Conservation (phyloP, 1,140 invertebrate species). For the Ptiloglossa arizonensis region DNA sequence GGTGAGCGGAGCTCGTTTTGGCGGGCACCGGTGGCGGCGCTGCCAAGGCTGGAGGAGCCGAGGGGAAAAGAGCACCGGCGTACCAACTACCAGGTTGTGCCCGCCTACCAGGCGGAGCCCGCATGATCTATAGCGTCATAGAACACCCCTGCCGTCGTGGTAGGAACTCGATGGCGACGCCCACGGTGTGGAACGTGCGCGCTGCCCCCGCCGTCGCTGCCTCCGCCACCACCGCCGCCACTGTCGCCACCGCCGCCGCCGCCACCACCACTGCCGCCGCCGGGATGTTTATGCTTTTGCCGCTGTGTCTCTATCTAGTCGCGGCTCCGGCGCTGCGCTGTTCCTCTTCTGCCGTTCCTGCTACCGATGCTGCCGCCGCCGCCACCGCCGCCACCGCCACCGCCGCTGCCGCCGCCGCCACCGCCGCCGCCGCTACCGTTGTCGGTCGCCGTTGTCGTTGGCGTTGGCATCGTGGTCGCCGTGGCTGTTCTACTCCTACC, state of each 20-base stretch:
- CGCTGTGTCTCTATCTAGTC: constrained; percentile 79
- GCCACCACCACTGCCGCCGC: constrained; percentile 53
- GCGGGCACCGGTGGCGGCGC: constrained; percentile 60
- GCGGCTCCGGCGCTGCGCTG: constrained; percentile 66
- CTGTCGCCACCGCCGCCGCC: constrained; percentile 34
- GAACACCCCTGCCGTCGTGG: constrained; percentile 75
- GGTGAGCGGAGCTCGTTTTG: constrained; percentile 56
- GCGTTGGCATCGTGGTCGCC: constrained; percentile 25
- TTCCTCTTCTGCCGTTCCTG: constrained; percentile 56
- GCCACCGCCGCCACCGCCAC: constrained; percentile 47
- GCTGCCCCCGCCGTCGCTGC: constrained; percentile 56
- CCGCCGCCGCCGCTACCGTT: constrained; percentile 42
- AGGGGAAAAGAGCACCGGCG: constrained; percentile 58
- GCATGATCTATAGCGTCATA: constrained; percentile 82
- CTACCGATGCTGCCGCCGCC: constrained; percentile 40
- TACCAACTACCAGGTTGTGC: constrained; percentile 62
- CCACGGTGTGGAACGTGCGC: constrained; percentile 73
- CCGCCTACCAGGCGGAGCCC: constrained; percentile 74
- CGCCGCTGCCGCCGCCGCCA: constrained; percentile 39
- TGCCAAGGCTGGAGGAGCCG: constrained; percentile 47
- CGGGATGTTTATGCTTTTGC: constrained; percentile 77
- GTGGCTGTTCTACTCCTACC: constrained; percentile 56
- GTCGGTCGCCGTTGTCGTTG: constrained; percentile 30
- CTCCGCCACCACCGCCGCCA: constrained; percentile 24
- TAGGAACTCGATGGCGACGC: constrained; percentile 68